phyloP scores from a whole-genome alignment of 2,797 vertebrate genomes.

The Danionella dracula region DNA sequence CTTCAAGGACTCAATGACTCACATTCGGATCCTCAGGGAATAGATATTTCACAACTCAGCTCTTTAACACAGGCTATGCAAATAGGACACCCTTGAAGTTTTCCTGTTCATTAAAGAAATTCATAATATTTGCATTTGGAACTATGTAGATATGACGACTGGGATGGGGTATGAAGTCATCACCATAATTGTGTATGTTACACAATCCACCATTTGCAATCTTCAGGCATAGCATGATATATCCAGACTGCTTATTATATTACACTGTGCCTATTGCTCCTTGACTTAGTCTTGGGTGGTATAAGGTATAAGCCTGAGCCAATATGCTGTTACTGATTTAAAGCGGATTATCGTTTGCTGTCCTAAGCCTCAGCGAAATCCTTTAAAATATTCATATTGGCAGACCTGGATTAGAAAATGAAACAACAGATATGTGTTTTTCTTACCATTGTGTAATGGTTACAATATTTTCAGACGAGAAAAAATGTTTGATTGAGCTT shows the following conservation, averaged over 20 bases:
- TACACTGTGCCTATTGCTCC: slow-evolving; percentile 45
- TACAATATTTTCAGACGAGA: background rate
- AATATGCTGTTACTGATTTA: slow-evolving; percentile 70
- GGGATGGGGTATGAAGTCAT: background rate
- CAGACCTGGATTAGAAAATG: slow-evolving; percentile 57
- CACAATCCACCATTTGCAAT: slow-evolving; percentile 18
- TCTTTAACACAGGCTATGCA: slow-evolving; percentile 56
- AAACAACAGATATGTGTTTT: slow-evolving; percentile 61
- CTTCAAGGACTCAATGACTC: slow-evolving; percentile 14
- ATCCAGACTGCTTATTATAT: slow-evolving; percentile 51
- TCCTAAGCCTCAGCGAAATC: slow-evolving; percentile 63
- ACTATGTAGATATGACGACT: background rate
- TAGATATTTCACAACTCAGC: slow-evolving; percentile 48
- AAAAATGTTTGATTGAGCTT: too few relatives aligned
- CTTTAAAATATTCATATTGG: slow-evolving; percentile 66
- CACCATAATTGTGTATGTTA: slow-evolving; percentile 12
- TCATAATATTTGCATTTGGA: background rate
- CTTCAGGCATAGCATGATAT: slow-evolving; percentile 24
- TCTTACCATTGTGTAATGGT: slow-evolving; percentile 37
- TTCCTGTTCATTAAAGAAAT: slow-evolving; percentile 41
- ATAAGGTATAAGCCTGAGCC: slow-evolving; percentile 56
- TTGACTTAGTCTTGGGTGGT: slow-evolving; percentile 57
- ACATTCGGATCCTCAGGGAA: slow-evolving; percentile 10
- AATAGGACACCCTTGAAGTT: slow-evolving; percentile 52
- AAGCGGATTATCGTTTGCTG: slow-evolving; percentile 67